These are phyloP conservation scores for Diglossa cyanea DNA, from an alignment of 2,797 vertebrate genomes.

Conservation along the genomic window DNA sequence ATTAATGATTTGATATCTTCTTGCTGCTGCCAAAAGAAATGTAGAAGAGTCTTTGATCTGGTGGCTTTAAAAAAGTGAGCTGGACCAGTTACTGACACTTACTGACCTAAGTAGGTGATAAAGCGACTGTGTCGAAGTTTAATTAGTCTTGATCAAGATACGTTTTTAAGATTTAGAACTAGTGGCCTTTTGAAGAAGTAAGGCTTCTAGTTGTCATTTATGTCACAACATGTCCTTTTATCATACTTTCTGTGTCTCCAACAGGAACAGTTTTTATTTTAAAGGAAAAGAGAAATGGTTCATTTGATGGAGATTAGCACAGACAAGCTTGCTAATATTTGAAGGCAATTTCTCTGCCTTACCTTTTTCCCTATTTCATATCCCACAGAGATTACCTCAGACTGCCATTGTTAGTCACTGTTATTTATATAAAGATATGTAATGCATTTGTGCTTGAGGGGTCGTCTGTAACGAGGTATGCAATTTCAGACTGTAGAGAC, in stretches of 20 bases:
- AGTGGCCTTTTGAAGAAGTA: constrained; percentile 51
- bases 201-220: constrained; percentile 38
- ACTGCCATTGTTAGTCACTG: constrained; percentile 46
- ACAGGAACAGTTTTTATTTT: constrained; percentile 29
- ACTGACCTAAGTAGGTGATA: constrained; percentile 56
- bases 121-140: constrained; percentile 12
- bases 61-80: constrained; percentile 33
- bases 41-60: constrained; percentile 52
- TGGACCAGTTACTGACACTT: constrained; percentile 16
- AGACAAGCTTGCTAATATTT: constrained; percentile 57
- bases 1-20: constrained; percentile 32
- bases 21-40: constrained; percentile 12
- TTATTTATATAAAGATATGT: constrained; percentile 72
- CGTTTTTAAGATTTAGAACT: constrained; percentile 36
- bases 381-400: constrained; percentile 59
- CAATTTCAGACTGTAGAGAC: constrained; percentile 55
- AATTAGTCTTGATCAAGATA: constrained; percentile 68
- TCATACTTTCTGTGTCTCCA: not conserved
- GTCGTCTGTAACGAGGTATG: constrained; percentile 35
- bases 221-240: constrained; percentile 36
- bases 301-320: constrained; percentile 60
- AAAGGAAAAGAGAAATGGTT: constrained; percentile 45
- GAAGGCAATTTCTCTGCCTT: constrained; percentile 27
- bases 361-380: constrained; percentile 34
- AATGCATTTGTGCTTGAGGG: constrained; percentile 56